These are phyloP conservation scores for Dicrostonyx torquatus DNA, from an alignment of 2,797 vertebrate genomes.

Conservation along the genomic window DNA sequence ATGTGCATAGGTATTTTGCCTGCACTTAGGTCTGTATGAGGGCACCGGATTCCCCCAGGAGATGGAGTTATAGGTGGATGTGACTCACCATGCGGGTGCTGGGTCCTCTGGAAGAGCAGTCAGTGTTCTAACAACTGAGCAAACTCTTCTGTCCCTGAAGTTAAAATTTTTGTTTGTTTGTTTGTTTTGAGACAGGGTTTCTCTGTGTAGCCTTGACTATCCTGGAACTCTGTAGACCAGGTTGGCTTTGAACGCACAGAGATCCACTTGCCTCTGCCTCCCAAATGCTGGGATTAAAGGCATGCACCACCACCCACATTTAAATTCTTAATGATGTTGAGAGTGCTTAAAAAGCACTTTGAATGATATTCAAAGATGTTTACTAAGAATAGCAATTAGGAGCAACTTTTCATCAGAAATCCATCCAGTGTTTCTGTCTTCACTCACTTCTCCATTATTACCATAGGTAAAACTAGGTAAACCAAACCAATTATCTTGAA, in stretches of 20 bases:
- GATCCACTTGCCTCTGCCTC: too few relatives aligned
- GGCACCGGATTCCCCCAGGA: neutral
- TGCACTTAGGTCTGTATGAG: neutral
- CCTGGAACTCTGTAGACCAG: too few relatives aligned
- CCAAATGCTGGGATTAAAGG: too few relatives aligned
- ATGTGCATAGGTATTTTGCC: neutral
- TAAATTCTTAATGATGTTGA: neutral
- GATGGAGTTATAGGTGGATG: too few relatives aligned
- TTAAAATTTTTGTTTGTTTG: neutral
- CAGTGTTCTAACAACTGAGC: neutral
- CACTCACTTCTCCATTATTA: neutral
- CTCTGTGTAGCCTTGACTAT: too few relatives aligned
- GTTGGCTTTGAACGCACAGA: too few relatives aligned
- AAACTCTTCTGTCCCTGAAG: neutral
- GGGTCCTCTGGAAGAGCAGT: neutral
- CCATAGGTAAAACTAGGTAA: slow-evolving; percentile 5
- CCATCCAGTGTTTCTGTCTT: neutral
- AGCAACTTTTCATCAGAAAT: neutral
- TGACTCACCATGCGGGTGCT: neutral
- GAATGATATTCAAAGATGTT: neutral
- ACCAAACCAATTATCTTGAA: neutral
- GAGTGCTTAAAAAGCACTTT: neutral
- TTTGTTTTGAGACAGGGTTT: too few relatives aligned
- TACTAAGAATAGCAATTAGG: neutral
- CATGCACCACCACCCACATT: too few relatives aligned